Conservation (phyloP, 2,888 invertebrate genomes). For the Andrena flavipes region DNA sequence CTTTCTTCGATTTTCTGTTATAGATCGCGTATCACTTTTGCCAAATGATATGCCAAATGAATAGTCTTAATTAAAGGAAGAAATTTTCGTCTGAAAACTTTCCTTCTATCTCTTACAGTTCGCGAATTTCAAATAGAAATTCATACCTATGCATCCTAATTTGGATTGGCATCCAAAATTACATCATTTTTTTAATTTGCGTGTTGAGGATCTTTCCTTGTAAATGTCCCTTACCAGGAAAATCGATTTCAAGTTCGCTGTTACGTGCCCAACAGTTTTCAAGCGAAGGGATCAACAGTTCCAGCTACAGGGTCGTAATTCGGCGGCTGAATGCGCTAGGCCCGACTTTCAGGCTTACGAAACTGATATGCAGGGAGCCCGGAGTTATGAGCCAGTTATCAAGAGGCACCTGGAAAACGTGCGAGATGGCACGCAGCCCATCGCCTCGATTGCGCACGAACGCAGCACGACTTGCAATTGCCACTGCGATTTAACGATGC, state of each 20-base stretch:
- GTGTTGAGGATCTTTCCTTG: not conserved
- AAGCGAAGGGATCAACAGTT: conserved; percentile 15
- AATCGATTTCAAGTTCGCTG: not conserved
- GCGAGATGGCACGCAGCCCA: conserved; percentile 76
- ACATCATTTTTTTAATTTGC: no score
- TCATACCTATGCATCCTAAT: no score
- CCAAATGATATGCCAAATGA: no score
- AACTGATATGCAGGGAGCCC: conserved; percentile 22
- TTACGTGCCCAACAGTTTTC: not conserved
- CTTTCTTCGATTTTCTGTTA: no score
- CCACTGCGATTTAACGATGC: conserved; percentile 45
- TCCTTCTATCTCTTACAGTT: no score
- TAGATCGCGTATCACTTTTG: no score
- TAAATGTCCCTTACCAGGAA: not conserved
- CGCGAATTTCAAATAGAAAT: no score
- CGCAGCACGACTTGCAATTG: conserved; percentile 44
- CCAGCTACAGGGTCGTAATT: conserved; percentile 39
- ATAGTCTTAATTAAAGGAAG: no score
- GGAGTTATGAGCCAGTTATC: conserved; percentile 51
- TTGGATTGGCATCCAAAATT: no score
- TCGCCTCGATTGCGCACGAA: conserved; percentile 49
- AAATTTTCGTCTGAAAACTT: no score
- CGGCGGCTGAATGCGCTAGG: conserved; percentile 8
- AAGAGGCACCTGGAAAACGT: conserved; percentile 71
- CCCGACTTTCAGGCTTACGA: conserved; percentile 7